Evolutionary conservation across 37 sponge, comb jelly and placozoan species (phyloP).

Genomic region (Agelas oroides): DNA sequence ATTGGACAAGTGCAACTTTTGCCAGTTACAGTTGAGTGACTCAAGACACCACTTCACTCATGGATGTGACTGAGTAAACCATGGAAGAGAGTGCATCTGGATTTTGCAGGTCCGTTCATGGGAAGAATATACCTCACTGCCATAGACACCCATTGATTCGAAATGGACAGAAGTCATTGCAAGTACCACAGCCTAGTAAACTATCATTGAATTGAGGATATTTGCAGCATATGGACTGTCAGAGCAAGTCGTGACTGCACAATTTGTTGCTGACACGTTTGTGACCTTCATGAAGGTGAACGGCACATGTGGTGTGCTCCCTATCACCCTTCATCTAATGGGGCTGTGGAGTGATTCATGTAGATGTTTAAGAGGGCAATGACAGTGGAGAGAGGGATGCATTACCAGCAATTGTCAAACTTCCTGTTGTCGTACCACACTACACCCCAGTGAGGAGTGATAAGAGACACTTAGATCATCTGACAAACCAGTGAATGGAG

Average conservation of each 20-base stretch:
- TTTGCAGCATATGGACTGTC: slow-evolving; percentile 57
- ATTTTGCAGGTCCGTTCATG: slow-evolving; percentile 35
- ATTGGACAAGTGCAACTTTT: background rate
- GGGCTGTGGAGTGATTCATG: slow-evolving; percentile 33
- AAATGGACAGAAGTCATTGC: slow-evolving; percentile 38
- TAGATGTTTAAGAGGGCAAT: slow-evolving; percentile 21
- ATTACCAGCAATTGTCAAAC: background rate
- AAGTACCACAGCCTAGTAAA: slow-evolving; percentile 5
- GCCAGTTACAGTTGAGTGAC: background rate
- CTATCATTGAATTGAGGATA: slow-evolving; percentile 16
- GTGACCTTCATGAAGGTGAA: slow-evolving; percentile 24
- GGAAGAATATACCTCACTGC: slow-evolving; percentile 29
- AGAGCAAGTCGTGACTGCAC: slow-evolving; percentile 9
- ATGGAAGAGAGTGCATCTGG: slow-evolving; percentile 40
- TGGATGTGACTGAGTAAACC: slow-evolving; percentile 38
- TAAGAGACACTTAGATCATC: too few species aligned
- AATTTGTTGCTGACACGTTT: slow-evolving; percentile 24
- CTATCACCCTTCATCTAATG: slow-evolving; percentile 35
- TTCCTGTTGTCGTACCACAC: background rate
- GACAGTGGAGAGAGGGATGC: background rate
- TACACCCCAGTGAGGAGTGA: too few species aligned
- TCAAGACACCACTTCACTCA: slow-evolving; percentile 23
- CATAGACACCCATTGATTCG: slow-evolving; percentile 33
- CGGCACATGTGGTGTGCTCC: too few species aligned
- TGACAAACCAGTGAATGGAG: too few species aligned